Conservation (phyloP, 2,797 vertebrate genomes). For the Chloroceryle inda region DNA sequence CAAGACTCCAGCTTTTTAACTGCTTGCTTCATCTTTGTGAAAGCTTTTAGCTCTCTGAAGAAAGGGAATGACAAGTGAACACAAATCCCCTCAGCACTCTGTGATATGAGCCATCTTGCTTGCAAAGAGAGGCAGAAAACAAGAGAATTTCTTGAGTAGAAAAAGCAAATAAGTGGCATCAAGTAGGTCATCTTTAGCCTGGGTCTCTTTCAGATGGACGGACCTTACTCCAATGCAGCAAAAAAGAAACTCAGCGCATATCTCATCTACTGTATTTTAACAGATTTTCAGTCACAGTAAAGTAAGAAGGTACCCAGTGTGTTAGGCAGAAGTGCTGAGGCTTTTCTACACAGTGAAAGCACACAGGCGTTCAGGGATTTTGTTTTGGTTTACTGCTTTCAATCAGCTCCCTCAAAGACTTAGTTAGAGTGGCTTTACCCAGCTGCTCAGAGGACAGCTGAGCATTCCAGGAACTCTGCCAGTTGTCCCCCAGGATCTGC, state of each 20-base stretch:
- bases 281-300: not conserved
- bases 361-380: not conserved
- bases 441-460: conserved; percentile 74
- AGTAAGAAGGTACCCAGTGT: not conserved
- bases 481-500: conserved; percentile 45
- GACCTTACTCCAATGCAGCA: not conserved
- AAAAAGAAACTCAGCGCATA: not conserved
- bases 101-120: accelerated
- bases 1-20: not conserved
- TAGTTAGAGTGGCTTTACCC: not conserved
- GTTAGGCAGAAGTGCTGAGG: accelerated
- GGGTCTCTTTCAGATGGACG: not conserved
- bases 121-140: not conserved
- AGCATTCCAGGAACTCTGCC: conserved; percentile 1
- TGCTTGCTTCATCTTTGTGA: not conserved
- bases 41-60: not conserved
- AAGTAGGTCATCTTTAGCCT: not conserved
- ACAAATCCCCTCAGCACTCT: not conserved
- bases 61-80: not conserved
- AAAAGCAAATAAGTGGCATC: not conserved
- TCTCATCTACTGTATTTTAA: not conserved
- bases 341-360: not conserved
- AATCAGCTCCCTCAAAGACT: not conserved
- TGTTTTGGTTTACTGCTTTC: not conserved
- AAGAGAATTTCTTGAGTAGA: not conserved